A percentile compares a stretch with the other conserved stretches of the same genome.
These are phyloP conservation scores for Mycetomoellerius zeteki DNA, from an alignment of 1,140 invertebrate species.

Conservation along the genomic window DNA sequence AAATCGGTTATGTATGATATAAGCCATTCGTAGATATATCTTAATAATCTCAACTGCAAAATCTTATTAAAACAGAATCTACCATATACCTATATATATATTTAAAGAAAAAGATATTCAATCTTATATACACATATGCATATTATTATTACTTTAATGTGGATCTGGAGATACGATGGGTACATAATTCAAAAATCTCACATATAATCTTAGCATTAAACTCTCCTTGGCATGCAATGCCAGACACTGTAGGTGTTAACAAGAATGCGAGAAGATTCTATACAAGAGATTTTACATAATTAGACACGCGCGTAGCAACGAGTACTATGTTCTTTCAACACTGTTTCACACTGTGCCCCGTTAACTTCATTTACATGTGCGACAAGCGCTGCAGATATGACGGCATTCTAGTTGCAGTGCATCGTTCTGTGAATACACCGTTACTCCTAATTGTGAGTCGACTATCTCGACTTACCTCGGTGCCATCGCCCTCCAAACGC, in stretches of 20 bases:
- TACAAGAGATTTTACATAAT: constrained; percentile 13
- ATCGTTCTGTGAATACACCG: constrained; percentile 48
- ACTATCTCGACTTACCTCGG: constrained; percentile 3
- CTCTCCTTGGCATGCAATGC: neutral
- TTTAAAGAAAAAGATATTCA: neutral
- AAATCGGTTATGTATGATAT: too few relatives aligned
- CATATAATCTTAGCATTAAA: constrained; percentile 7
- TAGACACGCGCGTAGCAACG: constrained; percentile 17
- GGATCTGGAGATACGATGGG: neutral
- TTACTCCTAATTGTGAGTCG: constrained; percentile 42
- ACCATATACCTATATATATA: neutral
- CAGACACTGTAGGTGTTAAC: neutral
- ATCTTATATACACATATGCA: neutral
- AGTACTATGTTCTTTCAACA: neutral
- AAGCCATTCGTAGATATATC: too few relatives aligned
- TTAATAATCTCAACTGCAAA: neutral
- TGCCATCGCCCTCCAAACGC: constrained; percentile 8
- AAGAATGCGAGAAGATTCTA: constrained; percentile 19
- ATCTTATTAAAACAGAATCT: neutral
- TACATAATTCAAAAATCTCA: neutral
- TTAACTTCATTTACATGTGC: constrained; percentile 47
- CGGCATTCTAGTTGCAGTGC: constrained; percentile 42
- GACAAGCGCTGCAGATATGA: constrained; percentile 24
- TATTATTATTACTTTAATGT: neutral
- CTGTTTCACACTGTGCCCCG: constrained; percentile 13